Conservation (phyloP, 1,140 invertebrate species). For the Scaptomyza hsui region DNA sequence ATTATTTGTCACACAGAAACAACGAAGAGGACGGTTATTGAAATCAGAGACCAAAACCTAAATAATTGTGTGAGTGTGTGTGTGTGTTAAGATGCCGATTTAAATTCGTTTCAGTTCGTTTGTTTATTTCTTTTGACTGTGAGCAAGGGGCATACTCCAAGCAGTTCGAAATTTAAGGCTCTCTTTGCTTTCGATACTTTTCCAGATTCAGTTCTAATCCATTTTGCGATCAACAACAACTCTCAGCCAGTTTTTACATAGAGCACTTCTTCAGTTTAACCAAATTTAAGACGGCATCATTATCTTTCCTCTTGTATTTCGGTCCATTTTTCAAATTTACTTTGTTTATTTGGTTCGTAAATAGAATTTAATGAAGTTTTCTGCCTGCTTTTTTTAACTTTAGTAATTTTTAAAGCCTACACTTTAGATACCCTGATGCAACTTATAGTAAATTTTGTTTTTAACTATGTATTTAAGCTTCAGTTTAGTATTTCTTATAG, state of each 20-base stretch:
- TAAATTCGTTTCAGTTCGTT: slow-evolving; percentile 34
- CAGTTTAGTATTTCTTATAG: slow-evolving; percentile 10
- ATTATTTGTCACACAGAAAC: slow-evolving; percentile 83
- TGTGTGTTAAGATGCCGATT: slow-evolving; percentile 28
- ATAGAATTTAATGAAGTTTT: slow-evolving; percentile 1
- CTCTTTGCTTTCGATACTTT: slow-evolving; percentile 11
- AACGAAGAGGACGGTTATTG: slow-evolving; percentile 78
- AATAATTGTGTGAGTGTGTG: slow-evolving; percentile 7
- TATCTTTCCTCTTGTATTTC: slow-evolving; percentile 5
- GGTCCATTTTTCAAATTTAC: slow-evolving; percentile 55
- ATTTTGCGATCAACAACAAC: slow-evolving; percentile 4
- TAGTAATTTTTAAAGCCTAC: slow-evolving; percentile 61
- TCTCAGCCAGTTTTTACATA: slow-evolving; percentile 8
- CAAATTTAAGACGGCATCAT: slow-evolving; percentile 40
- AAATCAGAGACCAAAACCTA: slow-evolving; percentile 62
- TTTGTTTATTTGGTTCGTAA: background rate
- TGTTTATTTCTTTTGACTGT: slow-evolving; percentile 39
- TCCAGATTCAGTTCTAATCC: slow-evolving; percentile 5
- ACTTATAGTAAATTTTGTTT: slow-evolving; percentile 32
- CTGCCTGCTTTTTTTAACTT: slow-evolving; percentile 43
- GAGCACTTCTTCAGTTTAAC: slow-evolving; percentile 26
- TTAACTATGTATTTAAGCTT: slow-evolving; percentile 26
- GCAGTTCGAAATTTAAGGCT: slow-evolving; percentile 41
- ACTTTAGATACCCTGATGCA: slow-evolving; percentile 69
- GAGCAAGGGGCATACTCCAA: slow-evolving; percentile 54